Percentiles rank a stretch among this genome's conserved stretches.
phyloP scores from a whole-genome alignment of 2,797 vertebrate species.

The Echiichthys vipera region DNA sequence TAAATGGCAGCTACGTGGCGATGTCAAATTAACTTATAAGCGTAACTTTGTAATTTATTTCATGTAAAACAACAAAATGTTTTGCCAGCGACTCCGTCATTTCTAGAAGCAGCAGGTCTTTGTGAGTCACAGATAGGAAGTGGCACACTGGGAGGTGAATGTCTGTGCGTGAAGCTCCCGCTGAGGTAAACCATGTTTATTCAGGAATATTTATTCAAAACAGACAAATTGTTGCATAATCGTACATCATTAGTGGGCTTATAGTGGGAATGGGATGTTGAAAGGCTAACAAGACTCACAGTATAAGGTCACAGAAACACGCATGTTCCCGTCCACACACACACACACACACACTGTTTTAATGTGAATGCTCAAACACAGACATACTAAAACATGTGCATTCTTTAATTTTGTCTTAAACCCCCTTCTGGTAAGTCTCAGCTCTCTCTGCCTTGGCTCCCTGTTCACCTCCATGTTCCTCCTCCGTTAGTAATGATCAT shows the following conservation, averaged over 20 bases:
- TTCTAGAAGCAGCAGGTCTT: background rate
- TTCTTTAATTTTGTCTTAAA: conserved; percentile 25
- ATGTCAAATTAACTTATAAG: background rate
- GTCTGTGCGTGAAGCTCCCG: conserved; percentile 9
- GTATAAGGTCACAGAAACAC: background rate
- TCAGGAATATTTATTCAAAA: conserved; percentile 10
- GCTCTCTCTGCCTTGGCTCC: conserved; percentile 27
- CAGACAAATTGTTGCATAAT: conserved; percentile 16
- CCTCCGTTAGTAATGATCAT: conserved; percentile 53
- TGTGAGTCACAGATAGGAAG: conserved; percentile 18
- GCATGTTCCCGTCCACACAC: background rate
- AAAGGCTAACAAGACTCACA: conserved; percentile 17
- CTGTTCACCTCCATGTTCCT: conserved; percentile 48
- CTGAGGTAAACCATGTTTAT: conserved; percentile 35
- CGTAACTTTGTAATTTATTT: background rate
- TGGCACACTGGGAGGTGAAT: background rate
- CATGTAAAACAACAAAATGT: background rate
- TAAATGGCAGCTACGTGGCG: background rate
- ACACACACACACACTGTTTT: background rate
- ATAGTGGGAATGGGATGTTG: conserved; percentile 8
- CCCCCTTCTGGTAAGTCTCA: background rate
- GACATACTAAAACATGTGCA: conserved; percentile 26
- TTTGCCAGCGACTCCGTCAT: background rate
- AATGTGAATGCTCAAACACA: conserved; percentile 25
- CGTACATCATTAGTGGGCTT: conserved; percentile 47